Evolutionary conservation across 2,888 invertebrate species (phyloP).

Genomic region (Cryptocephalus primarius): DNA sequence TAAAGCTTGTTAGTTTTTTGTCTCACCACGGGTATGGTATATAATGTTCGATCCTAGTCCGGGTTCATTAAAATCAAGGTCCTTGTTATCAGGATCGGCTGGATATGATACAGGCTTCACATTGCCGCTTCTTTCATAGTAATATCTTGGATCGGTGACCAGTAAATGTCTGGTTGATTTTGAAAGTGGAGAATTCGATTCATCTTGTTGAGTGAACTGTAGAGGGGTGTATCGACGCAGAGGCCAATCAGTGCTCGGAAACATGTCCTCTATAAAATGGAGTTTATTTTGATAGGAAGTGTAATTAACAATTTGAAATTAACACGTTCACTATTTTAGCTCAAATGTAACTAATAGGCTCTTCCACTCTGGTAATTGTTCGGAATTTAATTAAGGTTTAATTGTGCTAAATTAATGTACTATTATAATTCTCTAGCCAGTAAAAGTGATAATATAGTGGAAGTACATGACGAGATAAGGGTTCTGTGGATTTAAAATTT

Average conservation of each 20-base stretch:
- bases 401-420: no score
- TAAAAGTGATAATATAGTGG: no score
- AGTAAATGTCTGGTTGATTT: slow-evolving; percentile 72
- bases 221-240: slow-evolving; percentile 65
- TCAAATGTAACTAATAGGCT: no score
- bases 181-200: slow-evolving; percentile 57
- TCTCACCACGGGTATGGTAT: slow-evolving; percentile 34
- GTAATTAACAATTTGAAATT: no score
- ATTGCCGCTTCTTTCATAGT: slow-evolving; percentile 44
- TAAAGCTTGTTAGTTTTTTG: background rate
- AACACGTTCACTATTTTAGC: no score
- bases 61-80: slow-evolving; percentile 26
- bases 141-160: slow-evolving; percentile 57
- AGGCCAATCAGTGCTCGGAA: slow-evolving; percentile 65
- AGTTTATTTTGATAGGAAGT: background rate
- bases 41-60: slow-evolving; percentile 25
- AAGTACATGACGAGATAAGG: no score
- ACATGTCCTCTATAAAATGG: slow-evolving; percentile 47
- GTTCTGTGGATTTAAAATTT: no score
- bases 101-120: slow-evolving; percentile 27
- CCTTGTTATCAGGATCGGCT: slow-evolving; percentile 25
- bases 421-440: no score
- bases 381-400: no score
- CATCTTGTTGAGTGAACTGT: slow-evolving; percentile 71
- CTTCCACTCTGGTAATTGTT: no score